These are phyloP conservation scores for Chondrilla cf. caribensis DNA, from an alignment of 37 sponge, comb jelly and placozoan genomes.

Conservation along the genomic window DNA sequence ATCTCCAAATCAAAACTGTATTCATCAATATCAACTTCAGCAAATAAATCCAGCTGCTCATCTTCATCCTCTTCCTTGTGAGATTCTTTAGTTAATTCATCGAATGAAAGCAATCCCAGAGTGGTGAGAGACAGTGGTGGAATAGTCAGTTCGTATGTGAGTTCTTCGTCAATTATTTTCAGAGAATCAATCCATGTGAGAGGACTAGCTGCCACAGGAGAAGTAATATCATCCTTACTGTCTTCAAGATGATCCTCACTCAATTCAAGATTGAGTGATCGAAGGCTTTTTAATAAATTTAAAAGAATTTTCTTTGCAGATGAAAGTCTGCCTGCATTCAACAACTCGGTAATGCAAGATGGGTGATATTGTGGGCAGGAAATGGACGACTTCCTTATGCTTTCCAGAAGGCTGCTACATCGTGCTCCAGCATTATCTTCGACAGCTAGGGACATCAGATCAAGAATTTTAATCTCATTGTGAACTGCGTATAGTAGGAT, in stretches of 20 bases:
- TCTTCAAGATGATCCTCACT: neutral
- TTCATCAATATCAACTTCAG: conserved; percentile 27
- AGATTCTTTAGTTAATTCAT: neutral
- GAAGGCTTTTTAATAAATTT: conserved; percentile 63
- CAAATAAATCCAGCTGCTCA: conserved; percentile 59
- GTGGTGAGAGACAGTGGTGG: conserved; percentile 12
- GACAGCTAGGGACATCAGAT: neutral
- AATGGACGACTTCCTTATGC: conserved; percentile 6
- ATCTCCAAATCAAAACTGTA: conserved; percentile 19
- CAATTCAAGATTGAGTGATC: neutral
- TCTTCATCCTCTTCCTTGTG: conserved; percentile 4
- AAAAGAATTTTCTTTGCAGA: conserved; percentile 73
- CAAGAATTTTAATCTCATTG: neutral
- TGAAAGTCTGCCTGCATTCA: conserved; percentile 74
- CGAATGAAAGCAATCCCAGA: neutral
- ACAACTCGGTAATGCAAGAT: conserved; percentile 70
- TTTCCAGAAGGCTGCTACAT: neutral
- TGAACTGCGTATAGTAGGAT: neutral
- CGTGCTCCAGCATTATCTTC: no score
- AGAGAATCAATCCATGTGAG: neutral
- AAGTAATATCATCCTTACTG: neutral
- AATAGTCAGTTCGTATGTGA: neutral
- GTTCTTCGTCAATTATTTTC: neutral
- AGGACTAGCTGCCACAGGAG: no score
- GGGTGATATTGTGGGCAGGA: conserved; percentile 94